Percentiles rank a stretch among this genome's conserved stretches.
These are phyloP conservation scores for Pangasius mekongensis DNA, from an alignment of 2,797 vertebrate species.

Conservation along the genomic window DNA sequence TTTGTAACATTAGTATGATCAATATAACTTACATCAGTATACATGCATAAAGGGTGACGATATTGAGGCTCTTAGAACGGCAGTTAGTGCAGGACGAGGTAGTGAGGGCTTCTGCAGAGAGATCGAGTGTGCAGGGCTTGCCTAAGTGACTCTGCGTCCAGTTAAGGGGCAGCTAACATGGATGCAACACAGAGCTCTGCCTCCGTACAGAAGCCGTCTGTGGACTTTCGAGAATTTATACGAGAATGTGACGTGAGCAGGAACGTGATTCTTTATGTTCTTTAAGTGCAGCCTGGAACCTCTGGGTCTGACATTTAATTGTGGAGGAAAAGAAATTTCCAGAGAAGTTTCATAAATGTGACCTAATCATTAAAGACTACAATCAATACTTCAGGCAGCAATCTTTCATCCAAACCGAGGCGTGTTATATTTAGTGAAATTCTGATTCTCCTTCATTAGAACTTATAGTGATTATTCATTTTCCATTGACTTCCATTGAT, in stretches of 20 bases:
- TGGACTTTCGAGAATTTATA: constrained; percentile 16
- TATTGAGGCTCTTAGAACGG: neutral
- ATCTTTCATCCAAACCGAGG: neutral
- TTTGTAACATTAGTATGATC: neutral
- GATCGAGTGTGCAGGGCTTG: constrained; percentile 33
- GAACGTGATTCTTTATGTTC: neutral
- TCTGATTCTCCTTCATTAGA: constrained; percentile 21
- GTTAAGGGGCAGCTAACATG: constrained; percentile 45
- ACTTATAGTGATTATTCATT: neutral
- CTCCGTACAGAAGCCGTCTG: neutral
- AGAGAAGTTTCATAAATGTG: neutral
- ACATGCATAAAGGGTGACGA: too few species aligned
- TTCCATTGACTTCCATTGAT: neutral
- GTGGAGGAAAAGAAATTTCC: neutral
- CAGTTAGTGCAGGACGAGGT: constrained; percentile 59
- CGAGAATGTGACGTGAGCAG: neutral
- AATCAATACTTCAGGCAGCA: neutral
- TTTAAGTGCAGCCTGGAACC: neutral
- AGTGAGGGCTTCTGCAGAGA: constrained; percentile 35
- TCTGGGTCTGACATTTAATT: neutral
- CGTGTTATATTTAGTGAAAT: neutral
- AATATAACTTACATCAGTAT: neutral
- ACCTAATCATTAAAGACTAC: neutral
- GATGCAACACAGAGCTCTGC: constrained; percentile 1
- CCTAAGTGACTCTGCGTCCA: constrained; percentile 52